Evolutionary conservation across 2,797 vertebrate species (phyloP).

Genomic region (Sebastes paucispinis): DNA sequence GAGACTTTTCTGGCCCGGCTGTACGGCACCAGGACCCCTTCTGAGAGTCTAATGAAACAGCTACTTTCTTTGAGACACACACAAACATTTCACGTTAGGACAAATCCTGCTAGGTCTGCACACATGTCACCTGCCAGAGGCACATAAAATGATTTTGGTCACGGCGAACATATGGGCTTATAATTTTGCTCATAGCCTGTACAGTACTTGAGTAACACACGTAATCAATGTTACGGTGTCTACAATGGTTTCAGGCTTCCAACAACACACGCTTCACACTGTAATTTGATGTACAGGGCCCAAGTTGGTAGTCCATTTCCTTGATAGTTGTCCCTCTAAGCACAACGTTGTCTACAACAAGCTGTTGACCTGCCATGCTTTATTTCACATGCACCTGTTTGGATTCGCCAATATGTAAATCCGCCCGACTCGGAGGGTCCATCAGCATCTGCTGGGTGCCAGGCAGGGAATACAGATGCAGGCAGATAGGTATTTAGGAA

Average conservation of each 20-base stretch:
- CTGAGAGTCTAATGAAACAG: constrained; percentile 77
- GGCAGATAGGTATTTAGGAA: constrained; percentile 42
- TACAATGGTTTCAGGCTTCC: not conserved
- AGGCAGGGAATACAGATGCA: constrained; percentile 67
- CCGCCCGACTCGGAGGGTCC: constrained; percentile 40
- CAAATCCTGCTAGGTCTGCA: not conserved
- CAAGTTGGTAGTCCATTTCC: constrained; percentile 6
- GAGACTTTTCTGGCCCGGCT: constrained; percentile 40
- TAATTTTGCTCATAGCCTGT: not conserved
- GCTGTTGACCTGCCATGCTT: constrained; percentile 63
- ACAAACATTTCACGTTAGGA: constrained; percentile 2
- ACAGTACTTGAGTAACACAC: not conserved
- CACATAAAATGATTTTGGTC: not conserved
- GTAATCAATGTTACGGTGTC: not conserved
- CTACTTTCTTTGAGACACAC: constrained; percentile 20
- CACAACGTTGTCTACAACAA: constrained; percentile 46
- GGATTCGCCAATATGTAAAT: constrained; percentile 66
- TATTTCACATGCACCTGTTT: constrained; percentile 65
- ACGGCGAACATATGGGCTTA: not conserved
- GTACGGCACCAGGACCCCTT: constrained; percentile 61
- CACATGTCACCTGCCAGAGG: not conserved
- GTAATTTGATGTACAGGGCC: constrained; percentile 17
- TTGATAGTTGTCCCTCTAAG: constrained; percentile 34
- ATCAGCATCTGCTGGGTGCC: constrained; percentile 63
- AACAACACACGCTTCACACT: not conserved